A percentile compares a stretch with the other conserved stretches of the same genome.
These are phyloP conservation scores for Crenuchus spilurus DNA, from an alignment of 2,797 vertebrate species.

Conservation along the genomic window DNA sequence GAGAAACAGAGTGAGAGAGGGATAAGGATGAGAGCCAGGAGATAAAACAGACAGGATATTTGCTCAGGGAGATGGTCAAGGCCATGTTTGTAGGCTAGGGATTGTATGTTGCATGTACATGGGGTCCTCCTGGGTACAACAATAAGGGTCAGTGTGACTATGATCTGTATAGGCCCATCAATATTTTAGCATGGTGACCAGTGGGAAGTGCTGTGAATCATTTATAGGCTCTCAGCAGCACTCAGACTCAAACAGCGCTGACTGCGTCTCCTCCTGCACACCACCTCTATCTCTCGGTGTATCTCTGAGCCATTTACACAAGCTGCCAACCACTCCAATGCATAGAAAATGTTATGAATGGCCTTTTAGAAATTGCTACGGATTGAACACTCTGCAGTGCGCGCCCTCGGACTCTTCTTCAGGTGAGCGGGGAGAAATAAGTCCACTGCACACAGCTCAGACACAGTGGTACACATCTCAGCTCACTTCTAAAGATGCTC, in stretches of 20 bases:
- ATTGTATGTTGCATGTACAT: constrained; percentile 54
- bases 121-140: constrained; percentile 68
- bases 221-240: constrained; percentile 47
- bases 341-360: neutral
- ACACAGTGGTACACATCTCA: neutral
- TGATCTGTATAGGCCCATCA: constrained; percentile 81
- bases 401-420: neutral
- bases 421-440: neutral
- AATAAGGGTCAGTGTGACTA: constrained; percentile 75
- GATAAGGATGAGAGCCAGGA: neutral
- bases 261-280: constrained; percentile 21
- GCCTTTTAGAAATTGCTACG: neutral
- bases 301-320: neutral
- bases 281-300: neutral
- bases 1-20: neutral
- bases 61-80: constrained; percentile 29
- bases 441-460: neutral
- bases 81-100: constrained; percentile 50
- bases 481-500: neutral
- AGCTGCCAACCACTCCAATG: neutral
- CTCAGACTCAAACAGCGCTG: constrained; percentile 43
- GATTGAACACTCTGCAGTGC: neutral
- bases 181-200: constrained; percentile 79
- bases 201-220: constrained; percentile 64
- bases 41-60: constrained; percentile 36